Conservation (phyloP, 2,797 vertebrate species). For the Rhinogobio ventralis region DNA sequence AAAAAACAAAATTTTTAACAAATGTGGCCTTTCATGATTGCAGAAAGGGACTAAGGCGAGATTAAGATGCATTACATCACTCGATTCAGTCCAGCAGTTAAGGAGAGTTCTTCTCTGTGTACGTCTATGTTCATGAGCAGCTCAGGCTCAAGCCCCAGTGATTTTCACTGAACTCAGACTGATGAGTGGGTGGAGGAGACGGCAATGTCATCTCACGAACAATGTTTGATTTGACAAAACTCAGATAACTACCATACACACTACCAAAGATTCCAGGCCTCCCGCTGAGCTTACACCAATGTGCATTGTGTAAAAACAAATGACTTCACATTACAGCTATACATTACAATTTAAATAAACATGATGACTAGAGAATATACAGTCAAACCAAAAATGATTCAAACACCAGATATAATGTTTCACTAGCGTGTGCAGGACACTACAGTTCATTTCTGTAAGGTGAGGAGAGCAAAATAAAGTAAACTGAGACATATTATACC, state of each 20-base stretch:
- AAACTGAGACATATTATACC: too few species aligned
- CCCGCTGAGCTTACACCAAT: neutral
- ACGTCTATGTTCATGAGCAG: conserved; percentile 30
- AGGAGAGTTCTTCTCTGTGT: conserved; percentile 40
- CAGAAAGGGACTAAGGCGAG: conserved; percentile 55
- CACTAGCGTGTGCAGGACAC: too few species aligned
- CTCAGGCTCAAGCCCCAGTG: conserved; percentile 13
- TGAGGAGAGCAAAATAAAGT: too few species aligned
- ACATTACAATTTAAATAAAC: conserved; percentile 10
- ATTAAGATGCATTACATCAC: conserved; percentile 62
- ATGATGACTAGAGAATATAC: neutral
- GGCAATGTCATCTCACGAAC: conserved; percentile 20
- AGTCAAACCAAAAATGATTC: too few species aligned
- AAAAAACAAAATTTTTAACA: conserved; percentile 56
- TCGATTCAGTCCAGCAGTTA: conserved; percentile 50
- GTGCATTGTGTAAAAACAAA: conserved; percentile 29
- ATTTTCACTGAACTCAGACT: conserved; percentile 36
- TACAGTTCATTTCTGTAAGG: too few species aligned
- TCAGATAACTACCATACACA: conserved; percentile 30
- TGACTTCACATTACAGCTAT: neutral
- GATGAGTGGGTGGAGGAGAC: conserved; percentile 31
- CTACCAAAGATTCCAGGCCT: conserved; percentile 19
- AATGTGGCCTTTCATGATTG: conserved; percentile 61
- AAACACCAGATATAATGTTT: too few species aligned
- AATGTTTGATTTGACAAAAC: conserved; percentile 38